Evolutionary conservation across 2,113 vertebrate species (phyloP).

Genomic region (Delphinapterus leucas): DNA sequence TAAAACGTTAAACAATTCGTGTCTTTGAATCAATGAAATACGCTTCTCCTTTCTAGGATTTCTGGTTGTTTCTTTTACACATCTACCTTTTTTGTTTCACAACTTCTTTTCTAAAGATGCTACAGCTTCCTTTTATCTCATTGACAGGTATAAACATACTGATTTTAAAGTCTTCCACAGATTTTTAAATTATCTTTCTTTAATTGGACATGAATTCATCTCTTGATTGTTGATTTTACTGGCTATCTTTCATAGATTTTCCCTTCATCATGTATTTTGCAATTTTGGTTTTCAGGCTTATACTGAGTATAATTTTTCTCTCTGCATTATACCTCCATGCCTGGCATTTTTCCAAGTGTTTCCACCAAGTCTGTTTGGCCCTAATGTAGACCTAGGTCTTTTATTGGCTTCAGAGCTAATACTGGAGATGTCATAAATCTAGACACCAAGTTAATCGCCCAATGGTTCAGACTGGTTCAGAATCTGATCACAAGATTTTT

Average conservation of each 20-base stretch:
- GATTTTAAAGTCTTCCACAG: neutral
- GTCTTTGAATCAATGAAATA: neutral
- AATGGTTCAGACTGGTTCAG: neutral
- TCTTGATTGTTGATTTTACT: neutral
- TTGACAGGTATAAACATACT: neutral
- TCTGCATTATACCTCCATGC: neutral
- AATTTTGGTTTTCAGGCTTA: neutral
- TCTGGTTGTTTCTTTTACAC: neutral
- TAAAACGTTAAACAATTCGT: neutral
- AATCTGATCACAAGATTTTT: neutral
- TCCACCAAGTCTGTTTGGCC: neutral
- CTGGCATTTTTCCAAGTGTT: neutral
- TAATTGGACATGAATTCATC: neutral
- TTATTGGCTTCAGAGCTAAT: neutral
- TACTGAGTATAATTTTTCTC: neutral
- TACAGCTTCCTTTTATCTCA: neutral
- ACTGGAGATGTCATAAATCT: neutral
- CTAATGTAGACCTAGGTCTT: neutral
- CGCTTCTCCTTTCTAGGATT: neutral
- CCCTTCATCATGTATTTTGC: neutral
- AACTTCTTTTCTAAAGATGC: neutral
- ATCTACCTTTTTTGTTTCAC: neutral
- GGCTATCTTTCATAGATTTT: neutral
- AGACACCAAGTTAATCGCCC: neutral
- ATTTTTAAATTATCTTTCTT: neutral